A percentile compares a stretch with the other conserved stretches of the same genome.
phyloP scores from a whole-genome alignment of 1,140 invertebrate genomes.

The Hylaeus volcanicus region DNA sequence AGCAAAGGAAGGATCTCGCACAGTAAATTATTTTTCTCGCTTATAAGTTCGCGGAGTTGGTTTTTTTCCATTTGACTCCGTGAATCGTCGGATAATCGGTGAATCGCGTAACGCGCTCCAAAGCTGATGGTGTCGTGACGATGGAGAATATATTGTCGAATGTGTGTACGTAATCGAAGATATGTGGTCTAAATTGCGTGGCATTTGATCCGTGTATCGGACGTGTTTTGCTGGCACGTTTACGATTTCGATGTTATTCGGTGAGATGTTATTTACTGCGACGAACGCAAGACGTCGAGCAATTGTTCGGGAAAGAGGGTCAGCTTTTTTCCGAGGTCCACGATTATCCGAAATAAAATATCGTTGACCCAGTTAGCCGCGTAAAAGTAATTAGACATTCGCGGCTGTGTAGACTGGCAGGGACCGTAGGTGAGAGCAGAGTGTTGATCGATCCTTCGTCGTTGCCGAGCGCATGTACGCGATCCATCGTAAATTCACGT shows the following conservation, averaged over 20 bases:
- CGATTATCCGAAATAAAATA: slow-evolving; percentile 63
- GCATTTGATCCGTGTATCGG: no score
- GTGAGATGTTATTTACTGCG: not conserved
- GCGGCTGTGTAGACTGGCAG: slow-evolving; percentile 27
- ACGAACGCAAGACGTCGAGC: slow-evolving; percentile 21
- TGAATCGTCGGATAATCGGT: no score
- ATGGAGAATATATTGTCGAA: no score
- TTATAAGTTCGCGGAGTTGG: not conserved
- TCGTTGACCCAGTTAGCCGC: slow-evolving; percentile 57
- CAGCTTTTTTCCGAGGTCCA: slow-evolving; percentile 5
- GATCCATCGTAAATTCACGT: slow-evolving; percentile 59
- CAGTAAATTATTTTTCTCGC: no score
- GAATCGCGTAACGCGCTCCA: slow-evolving; percentile 17
- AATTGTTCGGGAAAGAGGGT: slow-evolving; percentile 15
- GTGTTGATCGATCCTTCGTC: slow-evolving; percentile 61
- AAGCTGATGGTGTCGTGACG: not conserved
- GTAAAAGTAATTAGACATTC: slow-evolving; percentile 65
- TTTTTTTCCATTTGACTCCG: no score
- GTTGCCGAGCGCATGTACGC: slow-evolving; percentile 52
- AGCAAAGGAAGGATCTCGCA: not conserved
- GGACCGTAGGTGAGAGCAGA: slow-evolving; percentile 33
- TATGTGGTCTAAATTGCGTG: not conserved
- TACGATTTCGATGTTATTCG: slow-evolving; percentile 5
- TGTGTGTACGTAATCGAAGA: no score
- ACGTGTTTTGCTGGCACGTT: slow-evolving; percentile 2